Evolutionary conservation across 2,888 invertebrate genomes (phyloP).

Genomic region (Alitta virens): DNA sequence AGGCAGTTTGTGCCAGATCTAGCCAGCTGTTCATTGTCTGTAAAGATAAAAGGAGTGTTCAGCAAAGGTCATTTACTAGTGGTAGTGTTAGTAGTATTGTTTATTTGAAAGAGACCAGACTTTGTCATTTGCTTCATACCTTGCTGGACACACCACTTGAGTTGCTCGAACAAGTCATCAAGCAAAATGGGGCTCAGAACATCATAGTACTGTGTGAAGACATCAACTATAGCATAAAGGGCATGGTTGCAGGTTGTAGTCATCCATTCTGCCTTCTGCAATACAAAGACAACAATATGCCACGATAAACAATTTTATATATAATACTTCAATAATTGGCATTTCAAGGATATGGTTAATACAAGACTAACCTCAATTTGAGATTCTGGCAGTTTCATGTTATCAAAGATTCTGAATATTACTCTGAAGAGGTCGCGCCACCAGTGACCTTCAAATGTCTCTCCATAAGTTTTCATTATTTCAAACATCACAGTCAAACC

Average conservation of each 20-base stretch:
- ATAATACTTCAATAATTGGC: too few species aligned
- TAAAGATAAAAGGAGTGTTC: neutral
- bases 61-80: neutral
- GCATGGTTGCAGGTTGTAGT: conserved; percentile 99
- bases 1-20: conserved; percentile 91
- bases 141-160: conserved; percentile 84
- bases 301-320: too few species aligned
- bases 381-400: conserved; percentile 92
- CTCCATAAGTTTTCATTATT: conserved; percentile 96
- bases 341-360: neutral
- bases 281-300: too few species aligned
- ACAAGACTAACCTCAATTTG: conserved; percentile 47
- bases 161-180: conserved; percentile 86
- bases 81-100: too few species aligned
- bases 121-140: conserved; percentile 57
- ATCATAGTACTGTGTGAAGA: conserved; percentile 97
- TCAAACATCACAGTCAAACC: conserved; percentile 80
- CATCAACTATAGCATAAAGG: conserved; percentile 96
- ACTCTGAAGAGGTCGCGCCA: conserved; percentile 97
- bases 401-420: conserved; percentile 96
- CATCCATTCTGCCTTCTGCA: conserved; percentile 97
- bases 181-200: conserved; percentile 84
- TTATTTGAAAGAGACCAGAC: too few species aligned
- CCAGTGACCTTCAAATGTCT: conserved; percentile 91
- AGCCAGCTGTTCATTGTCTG: conserved; percentile 88